These are phyloP conservation scores for Elaphurus davidianus DNA, from an alignment of 2,113 vertebrate species.

Conservation along the genomic window DNA sequence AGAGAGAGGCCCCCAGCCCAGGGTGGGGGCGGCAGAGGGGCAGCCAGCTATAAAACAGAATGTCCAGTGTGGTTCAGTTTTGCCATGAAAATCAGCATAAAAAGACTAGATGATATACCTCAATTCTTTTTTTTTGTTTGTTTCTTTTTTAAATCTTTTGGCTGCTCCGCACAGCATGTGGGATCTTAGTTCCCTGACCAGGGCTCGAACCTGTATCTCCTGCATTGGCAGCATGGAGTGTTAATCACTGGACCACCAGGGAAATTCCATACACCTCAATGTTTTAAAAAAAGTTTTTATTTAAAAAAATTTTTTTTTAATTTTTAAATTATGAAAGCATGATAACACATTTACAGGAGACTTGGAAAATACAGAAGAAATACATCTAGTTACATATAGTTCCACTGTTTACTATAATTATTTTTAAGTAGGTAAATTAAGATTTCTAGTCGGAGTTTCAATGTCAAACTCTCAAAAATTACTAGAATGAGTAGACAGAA, in stretches of 20 bases:
- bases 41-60: background rate
- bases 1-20: background rate
- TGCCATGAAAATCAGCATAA: background rate
- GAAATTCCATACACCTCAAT: background rate
- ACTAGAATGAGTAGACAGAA: background rate
- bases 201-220: background rate
- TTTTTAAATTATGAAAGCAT: background rate
- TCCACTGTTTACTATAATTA: background rate
- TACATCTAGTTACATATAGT: background rate
- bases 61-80: background rate
- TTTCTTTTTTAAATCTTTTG: background rate
- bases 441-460: background rate
- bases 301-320: background rate
- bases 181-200: background rate
- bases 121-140: background rate
- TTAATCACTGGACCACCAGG: background rate
- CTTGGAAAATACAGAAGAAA: background rate
- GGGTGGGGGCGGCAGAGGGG: background rate
- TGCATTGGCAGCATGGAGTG: background rate
- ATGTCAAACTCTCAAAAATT: background rate
- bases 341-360: background rate
- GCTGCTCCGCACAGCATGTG: background rate
- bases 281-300: background rate
- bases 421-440: background rate
- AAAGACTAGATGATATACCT: background rate